Evolutionary conservation across 2,888 invertebrate genomes (phyloP), one percentile per base, ranked within the genome.

Genomic region (Ganaspis brasiliensis): DNA sequence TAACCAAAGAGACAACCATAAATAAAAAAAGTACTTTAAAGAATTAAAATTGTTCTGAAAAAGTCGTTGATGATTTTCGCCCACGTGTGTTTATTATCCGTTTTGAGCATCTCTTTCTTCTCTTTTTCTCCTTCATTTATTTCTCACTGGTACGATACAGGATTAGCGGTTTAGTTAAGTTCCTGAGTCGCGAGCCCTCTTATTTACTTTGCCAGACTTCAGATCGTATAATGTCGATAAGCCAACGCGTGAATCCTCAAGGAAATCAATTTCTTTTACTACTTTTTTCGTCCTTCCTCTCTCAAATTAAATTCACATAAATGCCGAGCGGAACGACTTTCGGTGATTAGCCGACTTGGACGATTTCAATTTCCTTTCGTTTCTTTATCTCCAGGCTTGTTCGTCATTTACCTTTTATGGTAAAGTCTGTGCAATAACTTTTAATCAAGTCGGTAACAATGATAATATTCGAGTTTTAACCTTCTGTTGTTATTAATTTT

Each of bases 31-130:
- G n/a, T n/a, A n/a, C n/a, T n/a, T n/a, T n/a, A n/a, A n/a, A n/a
- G n/a, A n/a, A n/a, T n/a, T n/a, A n/a, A n/a, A n/a, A n/a, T n/a
- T n/a, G n/a, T n/a, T n/a, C n/a, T n/a, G n/a, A n/a, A 21, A 83
- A 85, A 83, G 79, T 80, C 81, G 82, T 87, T 87, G 86, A 84
- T 82, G 86, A 86, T 85, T 82, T 80, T 81, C 85, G 86, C 88
- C 88, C 87, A 88, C 87, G 86, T 88, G 83, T 83, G 83, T 87
- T 86, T 87, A 87, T 86, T 87, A 84, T 85, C 82, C 79, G 81
- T 81, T 79, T 84, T 80, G 80, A 79, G 75, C 77, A 75, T 79
- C 82, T 73, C 67, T 75, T 74, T 72, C 61, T 79, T 71, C 59
- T 55, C 31, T 72, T 45, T 14, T 55, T 61, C 59, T 63, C 70